Base-by-base conservation (phyloP, 1,140 invertebrate genomes). In the Chrysomallon squamiferum region DNA sequence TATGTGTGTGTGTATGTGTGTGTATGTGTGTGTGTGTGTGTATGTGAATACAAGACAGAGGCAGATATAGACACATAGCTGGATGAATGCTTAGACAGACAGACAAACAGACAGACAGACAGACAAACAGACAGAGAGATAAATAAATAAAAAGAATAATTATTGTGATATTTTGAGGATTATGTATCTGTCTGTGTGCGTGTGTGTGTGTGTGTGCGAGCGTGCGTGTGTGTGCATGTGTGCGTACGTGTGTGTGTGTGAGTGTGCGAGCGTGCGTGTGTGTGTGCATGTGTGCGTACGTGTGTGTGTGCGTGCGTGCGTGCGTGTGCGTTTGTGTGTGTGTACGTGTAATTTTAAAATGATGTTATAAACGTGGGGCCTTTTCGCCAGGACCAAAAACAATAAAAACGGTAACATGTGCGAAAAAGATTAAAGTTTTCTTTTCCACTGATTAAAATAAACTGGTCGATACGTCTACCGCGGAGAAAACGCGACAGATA, bases 141-240 rank as follows among this genome's bases (percentile, higher is more conserved):
- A 50, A 27, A 6, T n/a, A 6, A 27, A 6, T n/a, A 6, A 27
- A 6, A 27, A 6, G 47, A 6, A 27, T 50, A 27, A 22, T n/a
- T 50, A 27, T 50, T n/a, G 20, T n/a, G 20, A 27, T 50, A 27
- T 50, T n/a, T 50, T n/a, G 20, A 27, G 20, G 47, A 22, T n/a
- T 50, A 27, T 50, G 47, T 50, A 27, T 50, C n/a, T 50, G 47
- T 50, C n/a, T 50, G 47, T 50, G 47, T 18, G 47, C 18, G 47
- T 50, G 47, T 18, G 47, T 50, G 47, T 50, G 47, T 4, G 47
- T 22, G 18, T 29, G 7, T 29, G 2, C n/a, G 2, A 29, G 54
- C 2, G 54, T 27, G 54, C 30, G 25, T 57, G 54, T 32, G 54
- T 57, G 54, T 32, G 25, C 30, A 18, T 32, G 54, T 29, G 7